Evolutionary conservation across 2,888 invertebrate species (phyloP).

Genomic region (Drosophila fulvimacula): DNA sequence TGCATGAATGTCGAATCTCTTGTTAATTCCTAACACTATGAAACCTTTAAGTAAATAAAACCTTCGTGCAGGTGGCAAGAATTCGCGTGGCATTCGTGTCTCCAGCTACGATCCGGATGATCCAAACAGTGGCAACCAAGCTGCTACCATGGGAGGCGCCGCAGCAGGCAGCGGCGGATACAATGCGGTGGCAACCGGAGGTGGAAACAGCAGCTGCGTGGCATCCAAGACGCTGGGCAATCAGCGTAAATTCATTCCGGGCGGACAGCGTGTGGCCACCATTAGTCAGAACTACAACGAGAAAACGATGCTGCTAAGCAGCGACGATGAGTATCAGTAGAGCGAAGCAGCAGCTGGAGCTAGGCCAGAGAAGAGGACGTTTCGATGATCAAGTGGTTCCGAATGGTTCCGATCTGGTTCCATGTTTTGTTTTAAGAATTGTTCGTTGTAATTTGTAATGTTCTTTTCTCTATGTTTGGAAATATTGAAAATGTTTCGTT

Average conservation of each 20-base stretch:
- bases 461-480: constrained; percentile 20
- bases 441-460: constrained; percentile 43
- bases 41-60: constrained; percentile 41
- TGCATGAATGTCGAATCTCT: constrained; percentile 37
- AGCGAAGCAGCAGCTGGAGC: constrained; percentile 5
- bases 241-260: constrained; percentile 86
- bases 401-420: constrained; percentile 12
- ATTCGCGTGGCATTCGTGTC: constrained; percentile 88
- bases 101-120: constrained; percentile 90
- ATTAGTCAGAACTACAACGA: constrained; percentile 96
- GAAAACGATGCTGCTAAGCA: constrained; percentile 97
- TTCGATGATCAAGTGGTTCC: constrained; percentile 8
- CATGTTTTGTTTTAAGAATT: constrained; percentile 52
- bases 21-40: constrained; percentile 9
- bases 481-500: constrained; percentile 42
- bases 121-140: constrained; percentile 82
- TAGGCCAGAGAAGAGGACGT: not conserved
- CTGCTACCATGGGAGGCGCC: constrained; percentile 28
- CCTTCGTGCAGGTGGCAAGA: constrained; percentile 86
- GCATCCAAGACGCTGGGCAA: constrained; percentile 85
- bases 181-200: constrained; percentile 71
- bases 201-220: constrained; percentile 83
- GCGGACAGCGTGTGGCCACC: constrained; percentile 91
- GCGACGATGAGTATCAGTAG: constrained; percentile 97
- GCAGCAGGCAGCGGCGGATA: constrained; percentile 81